A percentile compares a stretch with the other conserved stretches of the same genome.
These are phyloP conservation scores for Allobates femoralis DNA, from an alignment of 2,797 vertebrate genomes.

Conservation along the genomic window DNA sequence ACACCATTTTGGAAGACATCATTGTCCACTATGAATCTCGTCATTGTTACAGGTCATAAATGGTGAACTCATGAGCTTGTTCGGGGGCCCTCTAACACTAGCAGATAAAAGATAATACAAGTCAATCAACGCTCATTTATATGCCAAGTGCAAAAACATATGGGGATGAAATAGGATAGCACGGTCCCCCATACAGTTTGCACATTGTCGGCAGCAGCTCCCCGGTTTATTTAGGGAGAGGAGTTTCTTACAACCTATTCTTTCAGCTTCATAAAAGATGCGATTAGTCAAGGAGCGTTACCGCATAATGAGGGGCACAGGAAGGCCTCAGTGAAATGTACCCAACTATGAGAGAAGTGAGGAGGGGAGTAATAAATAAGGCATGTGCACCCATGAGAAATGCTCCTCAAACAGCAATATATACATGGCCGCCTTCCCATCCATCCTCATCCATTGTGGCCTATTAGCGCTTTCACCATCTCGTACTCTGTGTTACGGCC, in stretches of 20 bases:
- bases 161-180: too few relatives aligned
- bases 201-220: too few relatives aligned
- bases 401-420: not conserved
- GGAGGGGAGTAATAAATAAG: not conserved
- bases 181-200: too few relatives aligned
- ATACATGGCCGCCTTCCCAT: not conserved
- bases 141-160: too few relatives aligned
- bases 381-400: not conserved
- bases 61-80: not conserved
- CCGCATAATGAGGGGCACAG: not conserved
- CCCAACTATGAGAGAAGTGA: not conserved
- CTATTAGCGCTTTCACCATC: slow-evolving; percentile 16
- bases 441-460: not conserved
- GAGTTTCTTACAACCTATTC: too few relatives aligned
- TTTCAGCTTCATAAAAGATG: too few relatives aligned
- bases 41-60: not conserved
- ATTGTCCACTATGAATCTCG: too few relatives aligned
- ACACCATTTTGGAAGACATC: not conserved
- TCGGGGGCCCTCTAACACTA: not conserved
- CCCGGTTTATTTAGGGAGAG: too few relatives aligned
- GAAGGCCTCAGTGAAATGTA: not conserved
- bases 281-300: not conserved
- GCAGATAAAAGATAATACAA: too few relatives aligned
- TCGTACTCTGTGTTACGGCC: slow-evolving; percentile 66
- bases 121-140: too few relatives aligned